Base-by-base conservation (phyloP, 1,140 invertebrate species). In the Adoxophyes honmai region DNA sequence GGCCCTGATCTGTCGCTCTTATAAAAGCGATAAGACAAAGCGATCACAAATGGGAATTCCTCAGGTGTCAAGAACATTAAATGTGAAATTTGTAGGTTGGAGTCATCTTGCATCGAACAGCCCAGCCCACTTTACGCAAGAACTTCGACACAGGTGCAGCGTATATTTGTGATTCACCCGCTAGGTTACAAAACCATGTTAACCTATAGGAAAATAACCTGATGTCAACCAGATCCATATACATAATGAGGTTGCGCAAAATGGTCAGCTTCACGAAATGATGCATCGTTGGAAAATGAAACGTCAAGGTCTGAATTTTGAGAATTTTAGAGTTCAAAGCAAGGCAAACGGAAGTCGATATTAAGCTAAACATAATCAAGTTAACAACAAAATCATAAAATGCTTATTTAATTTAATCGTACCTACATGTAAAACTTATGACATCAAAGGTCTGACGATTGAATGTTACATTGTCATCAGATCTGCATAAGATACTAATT, bases 101-200 rank as follows among this genome's bases (percentile, higher is more conserved):
- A 70, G 71, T 68, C 60, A 68, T 66, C 60, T 52, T 28, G 21
- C 66, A 51, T 36, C 21, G 10, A 21, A 38, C 55, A 56, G 66
- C 61, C 73, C 73, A 73, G 68, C 73, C 80, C 72, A 71, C 39
- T 59, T 83, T 79, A 61, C 60, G 67, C 58, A 81, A 83, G 39
- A 57, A 65, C 59, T 67, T 62, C 8, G 52, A 56, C 65, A 68
- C 57, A 60, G 58, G 63, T 52, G 39, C 42, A 48, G 21, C n/a
- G 21, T 48, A 56, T 61, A 59, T 53, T 65, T 52, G 39, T 60
- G 55, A 61, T 60, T 58, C 59, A 65, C 42, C 34, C 52, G 35
- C 35, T 34, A 9, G 9, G 18, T 60, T 38, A 36, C 59, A 34
- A 59, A 62, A 62, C 61, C 42, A 15, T 48, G 21, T 48, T 48